A percentile compares a stretch with the other conserved stretches of the same genome.
Evolutionary conservation across 2,797 vertebrate genomes (phyloP).

Genomic region (Coregonus ussuriensis): DNA sequence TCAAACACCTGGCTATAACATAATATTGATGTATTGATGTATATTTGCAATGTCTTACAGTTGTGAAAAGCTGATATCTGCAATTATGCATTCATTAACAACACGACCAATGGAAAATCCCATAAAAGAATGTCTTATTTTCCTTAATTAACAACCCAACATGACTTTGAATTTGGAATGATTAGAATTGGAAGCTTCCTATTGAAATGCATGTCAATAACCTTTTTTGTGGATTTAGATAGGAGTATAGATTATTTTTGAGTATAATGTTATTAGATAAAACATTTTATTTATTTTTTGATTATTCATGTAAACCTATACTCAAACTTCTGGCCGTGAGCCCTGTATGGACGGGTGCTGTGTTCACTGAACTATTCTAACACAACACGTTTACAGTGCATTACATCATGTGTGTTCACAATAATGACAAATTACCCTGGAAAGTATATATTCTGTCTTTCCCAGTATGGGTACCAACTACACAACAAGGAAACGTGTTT

Average conservation of each 20-base stretch:
- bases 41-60: no score
- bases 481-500: neutral
- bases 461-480: neutral
- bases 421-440: neutral
- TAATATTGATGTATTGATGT: no score
- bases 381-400: neutral
- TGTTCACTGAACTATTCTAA: neutral
- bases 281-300: no score
- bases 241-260: neutral
- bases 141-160: no score
- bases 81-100: no score
- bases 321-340: neutral
- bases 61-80: no score
- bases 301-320: neutral
- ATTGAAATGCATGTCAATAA: neutral
- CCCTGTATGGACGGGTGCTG: neutral
- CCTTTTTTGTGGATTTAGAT: neutral
- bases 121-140: no score
- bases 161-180: no score
- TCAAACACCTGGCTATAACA: no score
- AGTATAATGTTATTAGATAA: neutral
- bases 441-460: neutral
- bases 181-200: neutral
- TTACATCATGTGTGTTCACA: neutral
- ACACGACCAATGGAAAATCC: no score